Conservation (phyloP, 2,113 vertebrate species). For the Turnix velox region DNA sequence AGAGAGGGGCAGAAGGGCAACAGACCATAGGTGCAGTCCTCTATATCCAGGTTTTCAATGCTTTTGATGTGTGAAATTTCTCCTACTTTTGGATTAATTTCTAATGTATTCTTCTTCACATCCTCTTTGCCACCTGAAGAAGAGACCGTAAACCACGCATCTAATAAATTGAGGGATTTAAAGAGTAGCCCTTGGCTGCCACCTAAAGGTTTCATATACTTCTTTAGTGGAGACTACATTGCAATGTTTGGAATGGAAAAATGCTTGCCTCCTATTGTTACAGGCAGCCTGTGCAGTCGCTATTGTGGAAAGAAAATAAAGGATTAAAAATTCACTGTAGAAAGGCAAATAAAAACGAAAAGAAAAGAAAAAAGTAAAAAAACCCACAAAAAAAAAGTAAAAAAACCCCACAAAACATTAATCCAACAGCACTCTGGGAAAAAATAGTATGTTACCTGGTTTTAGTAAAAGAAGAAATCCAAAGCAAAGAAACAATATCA, state of each 20-base stretch:
- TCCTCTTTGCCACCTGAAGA: neutral
- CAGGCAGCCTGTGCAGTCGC: neutral
- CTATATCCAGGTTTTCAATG: neutral
- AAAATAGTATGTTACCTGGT: neutral
- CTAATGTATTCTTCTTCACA: neutral
- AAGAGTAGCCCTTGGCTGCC: constrained; percentile 77
- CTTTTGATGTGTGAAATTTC: neutral
- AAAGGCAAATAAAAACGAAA: no score
- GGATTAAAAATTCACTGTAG: neutral
- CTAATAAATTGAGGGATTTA: constrained; percentile 38
- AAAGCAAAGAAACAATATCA: neutral
- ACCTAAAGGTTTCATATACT: constrained; percentile 73
- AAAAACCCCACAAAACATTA: rapidly evolving
- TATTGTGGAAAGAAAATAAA: neutral
- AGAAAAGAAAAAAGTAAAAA: neutral
- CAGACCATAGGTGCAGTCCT: neutral
- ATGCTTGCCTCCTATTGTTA: neutral
- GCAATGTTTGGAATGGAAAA: neutral
- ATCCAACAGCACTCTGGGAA: neutral
- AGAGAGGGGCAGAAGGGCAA: neutral
- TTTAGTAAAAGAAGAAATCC: neutral
- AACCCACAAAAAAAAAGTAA: neutral
- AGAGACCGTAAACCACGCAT: constrained; percentile 31
- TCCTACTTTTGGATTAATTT: neutral
- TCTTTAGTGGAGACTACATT: neutral